Percentiles rank a stretch among this genome's conserved stretches.
Evolutionary conservation across 2,888 invertebrate genomes (phyloP).

Genomic region (Sarcophaga rosellei): DNA sequence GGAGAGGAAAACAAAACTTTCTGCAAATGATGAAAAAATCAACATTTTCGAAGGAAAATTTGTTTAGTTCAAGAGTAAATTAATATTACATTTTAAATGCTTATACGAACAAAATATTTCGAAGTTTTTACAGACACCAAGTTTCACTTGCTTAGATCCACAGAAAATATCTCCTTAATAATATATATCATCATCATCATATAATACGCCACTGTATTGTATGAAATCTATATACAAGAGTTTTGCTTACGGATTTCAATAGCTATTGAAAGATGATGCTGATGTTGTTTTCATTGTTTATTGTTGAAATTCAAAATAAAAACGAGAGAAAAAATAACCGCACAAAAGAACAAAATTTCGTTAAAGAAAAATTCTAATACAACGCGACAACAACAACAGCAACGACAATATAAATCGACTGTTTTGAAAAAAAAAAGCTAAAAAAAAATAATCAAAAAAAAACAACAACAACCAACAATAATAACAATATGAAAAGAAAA

Average conservation of each 20-base stretch:
- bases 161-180: background rate
- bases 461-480: background rate
- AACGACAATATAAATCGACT: background rate
- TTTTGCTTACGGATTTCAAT: background rate
- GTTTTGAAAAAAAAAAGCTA: background rate
- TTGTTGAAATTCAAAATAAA: constrained; percentile 2
- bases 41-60: too few relatives aligned
- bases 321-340: background rate
- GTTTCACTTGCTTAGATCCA: too few relatives aligned
- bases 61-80: too few relatives aligned
- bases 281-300: constrained; percentile 13
- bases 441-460: background rate
- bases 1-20: too few relatives aligned
- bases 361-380: background rate
- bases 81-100: too few relatives aligned
- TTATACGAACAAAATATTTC: too few relatives aligned
- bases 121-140: too few relatives aligned
- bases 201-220: background rate
- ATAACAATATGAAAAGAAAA: background rate
- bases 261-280: constrained; percentile 27
- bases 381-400: background rate
- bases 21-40: too few relatives aligned
- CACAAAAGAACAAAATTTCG: too few relatives aligned
- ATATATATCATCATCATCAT: background rate
- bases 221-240: background rate